Percentiles rank a stretch among this genome's conserved stretches.
These are phyloP conservation scores for Burhinus bistriatus DNA, from an alignment of 2,113 vertebrate species.

Conservation along the genomic window DNA sequence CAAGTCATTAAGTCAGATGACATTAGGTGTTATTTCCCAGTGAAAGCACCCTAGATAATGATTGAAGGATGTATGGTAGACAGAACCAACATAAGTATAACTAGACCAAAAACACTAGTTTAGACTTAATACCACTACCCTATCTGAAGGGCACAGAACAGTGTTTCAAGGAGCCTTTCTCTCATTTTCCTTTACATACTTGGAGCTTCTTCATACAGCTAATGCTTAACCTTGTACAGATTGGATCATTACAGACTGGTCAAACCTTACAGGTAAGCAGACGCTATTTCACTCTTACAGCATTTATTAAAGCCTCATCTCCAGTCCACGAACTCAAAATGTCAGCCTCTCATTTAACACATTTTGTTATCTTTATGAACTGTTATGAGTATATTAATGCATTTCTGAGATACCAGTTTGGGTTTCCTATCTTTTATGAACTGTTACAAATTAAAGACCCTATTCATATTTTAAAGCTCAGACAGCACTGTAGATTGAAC, in stretches of 20 bases:
- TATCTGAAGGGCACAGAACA: neutral
- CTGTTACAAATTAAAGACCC: neutral
- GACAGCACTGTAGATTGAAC: neutral
- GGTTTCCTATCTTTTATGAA: neutral
- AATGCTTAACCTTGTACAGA: neutral
- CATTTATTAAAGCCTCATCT: neutral
- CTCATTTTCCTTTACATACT: neutral
- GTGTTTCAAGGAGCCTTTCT: neutral
- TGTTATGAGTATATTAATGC: neutral
- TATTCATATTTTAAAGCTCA: neutral
- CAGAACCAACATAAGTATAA: neutral
- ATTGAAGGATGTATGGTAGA: neutral
- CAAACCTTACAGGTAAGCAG: too few species aligned
- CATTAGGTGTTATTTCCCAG: neutral
- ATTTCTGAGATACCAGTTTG: neutral
- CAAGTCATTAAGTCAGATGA: neutral
- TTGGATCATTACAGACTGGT: too few species aligned
- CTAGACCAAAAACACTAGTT: neutral
- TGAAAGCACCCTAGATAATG: neutral
- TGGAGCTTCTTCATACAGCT: neutral
- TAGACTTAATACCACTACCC: neutral
- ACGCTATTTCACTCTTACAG: neutral
- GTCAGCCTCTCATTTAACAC: neutral
- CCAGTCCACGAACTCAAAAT: neutral
- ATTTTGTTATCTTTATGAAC: neutral